A percentile compares a stretch with the other conserved stretches of the same genome.
These are phyloP conservation scores for Cheilosia soror DNA, from an alignment of 2,888 invertebrate species.

Conservation along the genomic window DNA sequence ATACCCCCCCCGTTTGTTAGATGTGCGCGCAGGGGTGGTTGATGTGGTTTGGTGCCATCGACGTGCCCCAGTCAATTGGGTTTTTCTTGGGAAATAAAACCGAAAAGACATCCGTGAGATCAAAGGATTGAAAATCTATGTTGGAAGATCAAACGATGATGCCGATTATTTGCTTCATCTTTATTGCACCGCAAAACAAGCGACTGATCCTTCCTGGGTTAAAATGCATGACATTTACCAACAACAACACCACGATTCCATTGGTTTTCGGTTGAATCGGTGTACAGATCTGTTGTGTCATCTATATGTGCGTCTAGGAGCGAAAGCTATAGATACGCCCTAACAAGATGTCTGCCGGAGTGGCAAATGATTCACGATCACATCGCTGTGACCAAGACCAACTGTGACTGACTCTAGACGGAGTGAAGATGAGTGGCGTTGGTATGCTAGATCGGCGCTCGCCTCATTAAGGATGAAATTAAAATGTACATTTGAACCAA, in stretches of 20 bases:
- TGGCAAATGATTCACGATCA: conserved; percentile 62
- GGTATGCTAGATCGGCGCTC: conserved; percentile 67
- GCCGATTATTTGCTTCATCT: conserved; percentile 49
- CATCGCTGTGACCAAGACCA: conserved; percentile 63
- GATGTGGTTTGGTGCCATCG: conserved; percentile 46
- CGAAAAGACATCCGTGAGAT: conserved; percentile 56
- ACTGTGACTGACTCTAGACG: conserved; percentile 69
- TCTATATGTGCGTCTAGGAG: conserved; percentile 46
- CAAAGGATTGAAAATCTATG: conserved; percentile 61
- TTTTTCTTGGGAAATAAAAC: conserved; percentile 36
- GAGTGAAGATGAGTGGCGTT: conserved; percentile 69
- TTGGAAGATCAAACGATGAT: conserved; percentile 56
- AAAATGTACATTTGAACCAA: conserved; percentile 32
- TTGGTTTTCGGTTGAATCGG: conserved; percentile 25
- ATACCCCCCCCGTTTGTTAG: conserved; percentile 70
- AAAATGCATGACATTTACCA: conserved; percentile 63
- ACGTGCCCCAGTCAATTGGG: conserved; percentile 46
- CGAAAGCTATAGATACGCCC: conserved; percentile 40
- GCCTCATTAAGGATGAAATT: conserved; percentile 74
- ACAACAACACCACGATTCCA: conserved; percentile 11
- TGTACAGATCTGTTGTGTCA: conserved; percentile 23
- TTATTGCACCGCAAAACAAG: conserved; percentile 18
- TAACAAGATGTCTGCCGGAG: conserved; percentile 60
- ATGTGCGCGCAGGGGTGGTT: conserved; percentile 78
- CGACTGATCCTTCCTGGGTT: conserved; percentile 45